A percentile compares a stretch with the other conserved stretches of the same genome.
Evolutionary conservation across 2,888 invertebrate species (phyloP).

Genomic region (Tetragonula carbonaria): DNA sequence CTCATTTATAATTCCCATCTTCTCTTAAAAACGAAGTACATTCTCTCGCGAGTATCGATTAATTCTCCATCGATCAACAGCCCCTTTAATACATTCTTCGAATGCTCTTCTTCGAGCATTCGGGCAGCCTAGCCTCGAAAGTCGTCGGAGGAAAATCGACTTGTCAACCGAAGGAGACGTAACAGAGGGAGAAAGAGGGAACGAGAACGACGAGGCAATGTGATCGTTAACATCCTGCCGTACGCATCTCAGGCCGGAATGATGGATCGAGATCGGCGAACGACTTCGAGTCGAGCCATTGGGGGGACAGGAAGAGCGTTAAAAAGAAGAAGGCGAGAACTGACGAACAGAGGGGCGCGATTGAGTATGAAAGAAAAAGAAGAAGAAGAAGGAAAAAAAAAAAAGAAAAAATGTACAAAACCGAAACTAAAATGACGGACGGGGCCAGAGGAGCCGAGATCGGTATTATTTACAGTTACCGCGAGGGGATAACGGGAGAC

Average conservation of each 20-base stretch:
- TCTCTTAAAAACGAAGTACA: neutral
- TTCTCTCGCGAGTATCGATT: neutral
- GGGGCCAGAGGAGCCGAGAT: slow-evolving; percentile 28
- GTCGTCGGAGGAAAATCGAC: neutral
- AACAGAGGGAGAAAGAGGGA: too few relatives aligned
- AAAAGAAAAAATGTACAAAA: neutral
- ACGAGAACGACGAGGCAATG: neutral
- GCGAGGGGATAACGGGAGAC: slow-evolving; percentile 54
- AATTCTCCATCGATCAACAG: slow-evolving; percentile 1
- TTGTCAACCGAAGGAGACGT: neutral
- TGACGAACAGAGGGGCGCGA: neutral
- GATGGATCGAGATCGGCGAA: slow-evolving; percentile 37
- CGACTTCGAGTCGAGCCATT: neutral
- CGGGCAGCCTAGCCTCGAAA: too few relatives aligned
- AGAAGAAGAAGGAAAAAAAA: too few relatives aligned
- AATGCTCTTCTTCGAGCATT: neutral
- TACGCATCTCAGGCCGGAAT: neutral
- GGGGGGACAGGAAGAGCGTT: neutral
- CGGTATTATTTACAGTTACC: slow-evolving; percentile 58
- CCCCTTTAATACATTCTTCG: neutral
- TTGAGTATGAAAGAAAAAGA: neutral
- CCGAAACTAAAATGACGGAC: slow-evolving; percentile 50
- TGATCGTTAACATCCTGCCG: slow-evolving; percentile 34
- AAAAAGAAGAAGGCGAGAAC: slow-evolving; percentile 3
- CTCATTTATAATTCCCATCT: too few relatives aligned